phyloP scores from a whole-genome alignment of 2,113 vertebrate genomes.

The Mormyrus iriodes region DNA sequence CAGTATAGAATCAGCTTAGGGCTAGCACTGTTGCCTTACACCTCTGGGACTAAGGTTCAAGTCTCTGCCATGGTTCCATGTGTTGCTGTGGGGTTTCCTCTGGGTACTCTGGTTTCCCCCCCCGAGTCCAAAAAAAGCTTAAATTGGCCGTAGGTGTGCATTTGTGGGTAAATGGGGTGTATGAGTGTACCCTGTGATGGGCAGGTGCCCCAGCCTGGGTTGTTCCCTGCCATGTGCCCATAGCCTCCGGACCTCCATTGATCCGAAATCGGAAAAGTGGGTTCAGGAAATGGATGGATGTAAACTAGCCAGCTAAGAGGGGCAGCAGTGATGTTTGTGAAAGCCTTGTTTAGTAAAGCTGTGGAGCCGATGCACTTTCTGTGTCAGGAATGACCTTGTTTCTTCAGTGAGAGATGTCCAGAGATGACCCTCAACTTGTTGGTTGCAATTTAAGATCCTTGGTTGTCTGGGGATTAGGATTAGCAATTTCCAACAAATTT shows the following conservation, averaged over 20 bases:
- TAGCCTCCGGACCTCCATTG: neutral
- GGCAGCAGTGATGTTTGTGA: neutral
- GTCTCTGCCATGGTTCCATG: neutral
- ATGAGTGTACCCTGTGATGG: neutral
- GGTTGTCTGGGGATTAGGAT: neutral
- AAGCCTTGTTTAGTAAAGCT: too few relatives aligned
- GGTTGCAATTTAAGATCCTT: neutral
- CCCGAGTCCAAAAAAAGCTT: neutral
- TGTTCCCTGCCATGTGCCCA: neutral
- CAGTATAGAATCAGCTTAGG: neutral
- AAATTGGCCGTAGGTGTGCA: neutral
- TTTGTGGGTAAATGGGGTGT: neutral
- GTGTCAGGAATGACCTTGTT: neutral
- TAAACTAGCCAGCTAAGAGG: neutral
- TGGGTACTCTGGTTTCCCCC: neutral
- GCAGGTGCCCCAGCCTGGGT: neutral
- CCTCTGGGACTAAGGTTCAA: neutral
- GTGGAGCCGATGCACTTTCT: too few relatives aligned
- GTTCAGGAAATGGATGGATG: neutral
- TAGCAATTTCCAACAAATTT: neutral
- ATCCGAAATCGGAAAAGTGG: neutral
- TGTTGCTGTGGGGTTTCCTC: neutral
- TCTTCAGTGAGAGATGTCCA: neutral
- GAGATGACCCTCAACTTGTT: neutral
- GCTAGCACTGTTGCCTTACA: neutral